These are phyloP conservation scores for Isaurus tuberculatus DNA, from an alignment of 92 coral and sea anemone genomes.

Conservation along the genomic window DNA sequence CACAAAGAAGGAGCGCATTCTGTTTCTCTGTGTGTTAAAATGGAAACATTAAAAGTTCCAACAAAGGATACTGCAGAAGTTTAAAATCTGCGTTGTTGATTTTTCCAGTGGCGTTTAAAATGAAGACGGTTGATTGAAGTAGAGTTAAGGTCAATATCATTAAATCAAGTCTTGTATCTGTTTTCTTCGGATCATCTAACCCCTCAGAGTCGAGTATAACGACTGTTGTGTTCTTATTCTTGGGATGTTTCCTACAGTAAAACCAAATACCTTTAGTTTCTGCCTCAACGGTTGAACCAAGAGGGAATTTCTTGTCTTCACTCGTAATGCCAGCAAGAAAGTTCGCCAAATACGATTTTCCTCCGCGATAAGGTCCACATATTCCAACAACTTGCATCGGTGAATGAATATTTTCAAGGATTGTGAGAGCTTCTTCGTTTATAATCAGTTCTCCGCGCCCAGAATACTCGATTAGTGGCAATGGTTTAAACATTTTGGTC, in stretches of 20 bases:
- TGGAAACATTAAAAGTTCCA: not conserved
- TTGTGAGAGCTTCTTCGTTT: not conserved
- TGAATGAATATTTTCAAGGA: conserved; percentile 17
- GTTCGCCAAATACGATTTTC: conserved; percentile 37
- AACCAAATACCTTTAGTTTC: conserved; percentile 44
- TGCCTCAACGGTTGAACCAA: conserved; percentile 34
- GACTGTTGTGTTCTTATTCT: not conserved
- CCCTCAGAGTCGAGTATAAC: conserved; percentile 30
- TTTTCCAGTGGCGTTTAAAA: conserved; percentile 21
- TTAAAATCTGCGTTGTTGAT: conserved; percentile 15
- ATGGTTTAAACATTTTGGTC: conserved; percentile 2
- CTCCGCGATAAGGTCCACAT: conserved; percentile 24
- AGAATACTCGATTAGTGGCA: conserved; percentile 18
- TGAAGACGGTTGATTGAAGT: conserved; percentile 19
- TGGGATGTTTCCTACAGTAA: conserved; percentile 21
- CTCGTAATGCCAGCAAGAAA: conserved; percentile 19
- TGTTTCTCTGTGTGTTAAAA: not conserved
- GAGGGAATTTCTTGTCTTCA: conserved; percentile 7
- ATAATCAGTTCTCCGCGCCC: conserved; percentile 16
- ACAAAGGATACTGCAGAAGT: conserved; percentile 41
- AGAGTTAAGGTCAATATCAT: conserved; percentile 6
- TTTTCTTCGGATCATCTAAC: conserved; percentile 36
- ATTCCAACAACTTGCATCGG: conserved; percentile 26
- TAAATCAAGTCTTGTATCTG: not conserved
- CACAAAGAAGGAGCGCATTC: not conserved